phyloP scores from a whole-genome alignment of 2,113 vertebrate species.

The Heterocephalus glaber region DNA sequence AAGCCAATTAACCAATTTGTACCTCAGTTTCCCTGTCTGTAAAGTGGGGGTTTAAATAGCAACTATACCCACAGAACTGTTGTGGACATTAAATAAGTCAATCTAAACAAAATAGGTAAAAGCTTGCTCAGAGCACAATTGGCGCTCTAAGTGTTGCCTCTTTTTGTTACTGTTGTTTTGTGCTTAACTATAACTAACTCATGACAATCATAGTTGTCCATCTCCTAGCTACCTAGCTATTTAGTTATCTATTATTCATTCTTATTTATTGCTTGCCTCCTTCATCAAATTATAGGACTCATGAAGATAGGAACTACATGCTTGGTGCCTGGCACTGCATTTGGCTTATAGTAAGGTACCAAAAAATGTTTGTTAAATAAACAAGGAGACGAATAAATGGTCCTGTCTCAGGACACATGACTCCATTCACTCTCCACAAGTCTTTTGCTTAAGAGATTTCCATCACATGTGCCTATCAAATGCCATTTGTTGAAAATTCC shows the following conservation, averaged over 20 bases:
- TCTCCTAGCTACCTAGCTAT: background rate
- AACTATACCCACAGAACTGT: background rate
- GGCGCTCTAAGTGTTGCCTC: background rate
- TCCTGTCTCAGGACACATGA: background rate
- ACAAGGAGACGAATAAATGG: background rate
- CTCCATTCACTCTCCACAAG: background rate
- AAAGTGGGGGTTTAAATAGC: background rate
- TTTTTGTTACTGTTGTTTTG: background rate
- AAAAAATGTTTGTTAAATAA: background rate
- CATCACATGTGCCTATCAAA: constrained; percentile 45
- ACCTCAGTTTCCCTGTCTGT: background rate
- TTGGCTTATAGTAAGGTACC: background rate
- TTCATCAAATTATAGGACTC: background rate
- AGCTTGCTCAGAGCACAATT: background rate
- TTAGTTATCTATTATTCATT: background rate
- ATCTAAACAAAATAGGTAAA: background rate
- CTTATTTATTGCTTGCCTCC: background rate
- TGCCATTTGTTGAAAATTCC: constrained; percentile 57
- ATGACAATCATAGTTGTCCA: fast-evolving
- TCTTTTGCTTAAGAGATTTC: constrained; percentile 4
- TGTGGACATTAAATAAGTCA: background rate
- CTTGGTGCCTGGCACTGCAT: background rate
- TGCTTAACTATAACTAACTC: background rate
- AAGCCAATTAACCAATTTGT: background rate
- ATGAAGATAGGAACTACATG: background rate